These are phyloP conservation scores for Drosophila merina DNA, from an alignment of 2,888 invertebrate genomes.

Conservation along the genomic window DNA sequence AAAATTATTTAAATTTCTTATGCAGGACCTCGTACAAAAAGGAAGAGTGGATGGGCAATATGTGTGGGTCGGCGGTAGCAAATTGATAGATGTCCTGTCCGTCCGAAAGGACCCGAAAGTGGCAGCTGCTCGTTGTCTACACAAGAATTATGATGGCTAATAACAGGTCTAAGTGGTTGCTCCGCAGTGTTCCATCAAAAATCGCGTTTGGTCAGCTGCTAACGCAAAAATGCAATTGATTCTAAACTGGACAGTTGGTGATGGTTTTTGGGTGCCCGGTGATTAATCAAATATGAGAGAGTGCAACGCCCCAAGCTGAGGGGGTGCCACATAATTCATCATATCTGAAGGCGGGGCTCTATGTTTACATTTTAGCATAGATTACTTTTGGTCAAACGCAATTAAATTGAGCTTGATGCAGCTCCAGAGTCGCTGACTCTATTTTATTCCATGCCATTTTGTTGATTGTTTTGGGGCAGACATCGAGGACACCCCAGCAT, in stretches of 20 bases:
- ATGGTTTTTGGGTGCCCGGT: constrained; percentile 12
- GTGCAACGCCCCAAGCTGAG: constrained; percentile 21
- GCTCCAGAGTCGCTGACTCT: constrained; percentile 18
- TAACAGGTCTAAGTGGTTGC: constrained; percentile 47
- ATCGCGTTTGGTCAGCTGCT: constrained; percentile 44
- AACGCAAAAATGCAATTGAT: constrained; percentile 57
- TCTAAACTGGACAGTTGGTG: constrained; percentile 29
- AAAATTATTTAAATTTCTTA: constrained; percentile 52
- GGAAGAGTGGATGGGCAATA: constrained; percentile 29
- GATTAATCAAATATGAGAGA: constrained; percentile 32
- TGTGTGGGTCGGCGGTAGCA: constrained; percentile 29
- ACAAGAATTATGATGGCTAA: constrained; percentile 45
- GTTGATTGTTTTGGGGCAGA: constrained; percentile 22
- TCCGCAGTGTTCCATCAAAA: constrained; percentile 39
- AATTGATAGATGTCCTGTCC: constrained; percentile 47
- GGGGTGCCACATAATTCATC: constrained; percentile 31
- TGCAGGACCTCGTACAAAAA: constrained; percentile 41
- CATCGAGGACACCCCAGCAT: constrained; percentile 3
- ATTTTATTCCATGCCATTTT: constrained; percentile 29
- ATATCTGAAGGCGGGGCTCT: constrained; percentile 11
- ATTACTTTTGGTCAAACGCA: constrained; percentile 46
- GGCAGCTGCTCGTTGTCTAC: constrained; percentile 46
- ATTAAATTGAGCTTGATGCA: constrained; percentile 47
- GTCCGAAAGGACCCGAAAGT: constrained; percentile 25
- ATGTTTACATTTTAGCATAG: constrained; percentile 42